Conservation (phyloP, 2,113 vertebrate species). For the Salminus brasiliensis region DNA sequence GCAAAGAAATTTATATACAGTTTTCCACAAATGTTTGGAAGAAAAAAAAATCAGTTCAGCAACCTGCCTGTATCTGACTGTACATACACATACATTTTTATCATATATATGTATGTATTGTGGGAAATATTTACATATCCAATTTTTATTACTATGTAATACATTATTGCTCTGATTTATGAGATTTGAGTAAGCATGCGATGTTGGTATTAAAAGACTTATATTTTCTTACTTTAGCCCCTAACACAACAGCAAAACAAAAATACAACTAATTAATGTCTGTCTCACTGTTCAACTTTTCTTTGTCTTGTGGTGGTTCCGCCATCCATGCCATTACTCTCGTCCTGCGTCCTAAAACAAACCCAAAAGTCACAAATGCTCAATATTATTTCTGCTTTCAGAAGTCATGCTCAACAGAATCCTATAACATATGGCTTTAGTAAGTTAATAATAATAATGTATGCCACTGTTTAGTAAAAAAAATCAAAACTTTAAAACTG, state of each 20-base stretch:
- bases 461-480: too few species aligned
- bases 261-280: too few species aligned
- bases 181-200: neutral
- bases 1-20: too few species aligned
- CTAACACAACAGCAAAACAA: neutral
- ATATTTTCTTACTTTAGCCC: neutral
- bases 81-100: too few species aligned
- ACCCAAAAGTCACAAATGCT: neutral
- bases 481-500: too few species aligned
- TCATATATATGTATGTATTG: too few species aligned
- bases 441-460: neutral
- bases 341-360: slow-evolving; percentile 62
- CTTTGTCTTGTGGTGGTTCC: slow-evolving; percentile 62
- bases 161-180: neutral
- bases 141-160: neutral
- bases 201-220: neutral
- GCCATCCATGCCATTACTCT: slow-evolving; percentile 52
- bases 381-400: neutral
- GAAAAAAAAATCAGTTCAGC: too few species aligned
- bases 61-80: too few species aligned
- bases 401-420: neutral
- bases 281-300: slow-evolving; percentile 61
- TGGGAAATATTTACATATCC: neutral
- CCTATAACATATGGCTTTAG: neutral
- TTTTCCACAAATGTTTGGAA: too few species aligned